Evolutionary conservation across 2,888 invertebrate genomes (phyloP).

Genomic region (Epinotia nisella): DNA sequence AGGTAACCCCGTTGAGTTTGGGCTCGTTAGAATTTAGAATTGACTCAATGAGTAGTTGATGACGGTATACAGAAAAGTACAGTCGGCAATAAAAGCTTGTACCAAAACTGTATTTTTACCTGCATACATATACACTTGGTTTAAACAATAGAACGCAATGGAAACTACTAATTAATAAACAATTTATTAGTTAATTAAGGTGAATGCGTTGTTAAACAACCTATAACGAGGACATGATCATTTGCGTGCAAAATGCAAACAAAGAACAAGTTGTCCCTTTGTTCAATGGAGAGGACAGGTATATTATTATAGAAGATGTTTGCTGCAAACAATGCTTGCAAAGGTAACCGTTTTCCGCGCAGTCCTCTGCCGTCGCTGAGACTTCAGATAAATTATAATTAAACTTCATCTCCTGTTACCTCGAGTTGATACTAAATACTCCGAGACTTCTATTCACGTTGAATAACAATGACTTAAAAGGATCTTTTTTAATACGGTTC

Average conservation of each 20-base stretch:
- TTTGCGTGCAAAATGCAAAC: neutral
- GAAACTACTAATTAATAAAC: neutral
- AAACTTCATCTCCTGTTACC: constrained; percentile 35
- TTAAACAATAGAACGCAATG: too few relatives aligned
- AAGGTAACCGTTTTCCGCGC: constrained; percentile 31
- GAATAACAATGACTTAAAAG: constrained; percentile 16
- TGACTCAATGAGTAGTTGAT: too few relatives aligned
- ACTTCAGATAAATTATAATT: constrained; percentile 39
- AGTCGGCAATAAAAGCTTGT: too few relatives aligned
- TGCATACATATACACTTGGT: too few relatives aligned
- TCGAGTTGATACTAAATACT: constrained; percentile 24
- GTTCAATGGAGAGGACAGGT: constrained; percentile 23
- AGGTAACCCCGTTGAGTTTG: too few relatives aligned
- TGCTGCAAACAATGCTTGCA: constrained; percentile 29
- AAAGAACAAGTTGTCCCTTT: neutral
- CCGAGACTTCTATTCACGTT: constrained; percentile 20
- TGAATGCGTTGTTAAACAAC: neutral
- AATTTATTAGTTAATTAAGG: neutral
- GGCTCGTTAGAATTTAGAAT: too few relatives aligned
- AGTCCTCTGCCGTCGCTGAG: constrained; percentile 22
- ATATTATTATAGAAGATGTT: constrained; percentile 27
- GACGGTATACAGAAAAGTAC: too few relatives aligned
- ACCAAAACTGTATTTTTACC: too few relatives aligned
- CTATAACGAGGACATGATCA: neutral
- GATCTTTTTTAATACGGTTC: neutral